phyloP scores from a whole-genome alignment of 2,888 invertebrate genomes.

The Folsomia manolachei region DNA sequence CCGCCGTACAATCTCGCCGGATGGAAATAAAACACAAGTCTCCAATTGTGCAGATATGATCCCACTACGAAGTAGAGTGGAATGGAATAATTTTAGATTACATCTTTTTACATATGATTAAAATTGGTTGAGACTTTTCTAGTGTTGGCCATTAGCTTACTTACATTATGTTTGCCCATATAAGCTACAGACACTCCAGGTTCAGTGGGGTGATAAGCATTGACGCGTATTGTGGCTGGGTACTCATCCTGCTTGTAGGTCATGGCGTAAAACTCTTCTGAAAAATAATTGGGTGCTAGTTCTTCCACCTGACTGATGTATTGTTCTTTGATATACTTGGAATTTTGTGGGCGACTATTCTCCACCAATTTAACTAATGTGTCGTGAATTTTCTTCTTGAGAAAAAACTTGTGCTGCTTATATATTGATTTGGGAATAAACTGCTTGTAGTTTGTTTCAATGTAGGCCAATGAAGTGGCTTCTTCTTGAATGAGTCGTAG shows the following conservation, averaged over 20 bases:
- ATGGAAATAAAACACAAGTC: conserved; percentile 79
- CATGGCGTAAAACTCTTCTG: conserved; percentile 69
- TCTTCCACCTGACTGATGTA: conserved; percentile 76
- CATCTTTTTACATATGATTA: background rate
- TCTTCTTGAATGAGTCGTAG: conserved; percentile 77
- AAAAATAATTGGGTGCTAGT: conserved; percentile 78
- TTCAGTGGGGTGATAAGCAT: conserved; percentile 64
- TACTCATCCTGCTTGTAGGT: conserved; percentile 61
- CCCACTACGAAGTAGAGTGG: too few relatives aligned
- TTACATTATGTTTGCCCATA: conserved; percentile 64
- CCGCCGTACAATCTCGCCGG: conserved; percentile 66
- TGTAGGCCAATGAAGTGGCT: conserved; percentile 64
- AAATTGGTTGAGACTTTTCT: background rate
- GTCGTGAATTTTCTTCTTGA: conserved; percentile 71
- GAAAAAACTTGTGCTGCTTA: conserved; percentile 68
- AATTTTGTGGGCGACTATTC: conserved; percentile 52
- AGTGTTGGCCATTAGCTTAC: conserved; percentile 18
- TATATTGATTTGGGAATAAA: conserved; percentile 78
- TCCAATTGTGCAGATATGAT: conserved; percentile 73
- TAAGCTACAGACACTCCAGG: conserved; percentile 68
- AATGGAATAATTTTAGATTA: conserved; percentile 51
- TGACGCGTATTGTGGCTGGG: conserved; percentile 61
- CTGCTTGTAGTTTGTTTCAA: conserved; percentile 75
- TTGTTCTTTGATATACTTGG: conserved; percentile 70
- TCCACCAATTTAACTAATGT: conserved; percentile 61